A percentile compares a stretch with the other conserved stretches of the same genome.
These are phyloP conservation scores for Agrochola lychnidis DNA, from an alignment of 2,888 invertebrate species.

Conservation along the genomic window DNA sequence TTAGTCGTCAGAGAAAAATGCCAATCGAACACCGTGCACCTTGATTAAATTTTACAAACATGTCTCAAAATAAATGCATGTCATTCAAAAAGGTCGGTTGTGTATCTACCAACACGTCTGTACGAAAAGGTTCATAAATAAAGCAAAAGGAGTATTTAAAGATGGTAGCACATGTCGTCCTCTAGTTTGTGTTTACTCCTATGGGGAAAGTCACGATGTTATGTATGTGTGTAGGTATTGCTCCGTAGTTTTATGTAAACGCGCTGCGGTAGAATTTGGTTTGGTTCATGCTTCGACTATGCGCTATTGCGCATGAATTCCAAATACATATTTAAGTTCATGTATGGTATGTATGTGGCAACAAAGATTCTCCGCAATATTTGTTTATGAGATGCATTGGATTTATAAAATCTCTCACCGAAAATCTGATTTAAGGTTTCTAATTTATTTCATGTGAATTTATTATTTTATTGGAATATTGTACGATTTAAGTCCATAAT, in stretches of 20 bases:
- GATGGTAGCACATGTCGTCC: constrained; percentile 15
- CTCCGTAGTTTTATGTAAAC: constrained; percentile 26
- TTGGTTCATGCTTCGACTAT: constrained; percentile 18
- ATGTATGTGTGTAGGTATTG: constrained; percentile 3
- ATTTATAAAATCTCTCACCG: neutral
- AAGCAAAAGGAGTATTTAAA: constrained; percentile 28
- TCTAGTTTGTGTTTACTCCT: constrained; percentile 20
- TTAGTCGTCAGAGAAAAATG: neutral
- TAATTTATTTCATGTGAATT: neutral
- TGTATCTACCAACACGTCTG: neutral
- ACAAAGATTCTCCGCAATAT: neutral
- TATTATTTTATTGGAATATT: neutral
- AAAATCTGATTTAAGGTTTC: neutral
- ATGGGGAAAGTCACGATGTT: constrained; percentile 30
- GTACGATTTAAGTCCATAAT: neutral
- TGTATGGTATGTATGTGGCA: neutral
- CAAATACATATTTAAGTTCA: constrained; percentile 21
- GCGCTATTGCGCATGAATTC: neutral
- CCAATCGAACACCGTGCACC: neutral
- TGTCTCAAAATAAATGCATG: neutral
- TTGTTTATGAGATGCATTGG: too few species aligned
- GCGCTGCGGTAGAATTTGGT: constrained; percentile 23
- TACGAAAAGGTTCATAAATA: neutral
- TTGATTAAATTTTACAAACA: neutral
- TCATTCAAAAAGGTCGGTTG: constrained; percentile 1